Evolutionary conservation across 2,888 invertebrate species (phyloP).

Genomic region (Aphodius sticticus): DNA sequence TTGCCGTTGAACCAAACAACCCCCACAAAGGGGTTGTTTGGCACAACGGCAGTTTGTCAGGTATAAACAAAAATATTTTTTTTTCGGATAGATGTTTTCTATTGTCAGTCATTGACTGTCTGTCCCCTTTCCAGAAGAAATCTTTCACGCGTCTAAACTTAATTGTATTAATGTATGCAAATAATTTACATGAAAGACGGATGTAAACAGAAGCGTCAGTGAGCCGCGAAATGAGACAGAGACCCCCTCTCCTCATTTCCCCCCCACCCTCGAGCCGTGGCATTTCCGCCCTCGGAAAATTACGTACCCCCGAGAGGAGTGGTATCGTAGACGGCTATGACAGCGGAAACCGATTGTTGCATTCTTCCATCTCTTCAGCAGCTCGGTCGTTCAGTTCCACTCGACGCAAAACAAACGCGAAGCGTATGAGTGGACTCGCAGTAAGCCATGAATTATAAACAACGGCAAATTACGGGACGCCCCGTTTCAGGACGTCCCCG

Average conservation of each 20-base stretch:
- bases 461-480: slow-evolving; percentile 26
- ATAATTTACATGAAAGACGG: slow-evolving; percentile 56
- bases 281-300: slow-evolving; percentile 37
- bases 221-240: slow-evolving; percentile 56
- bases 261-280: slow-evolving; percentile 26
- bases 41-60: too few relatives aligned
- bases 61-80: too few relatives aligned
- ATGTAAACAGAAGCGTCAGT: slow-evolving; percentile 56
- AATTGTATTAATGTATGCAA: slow-evolving; percentile 57
- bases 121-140: slow-evolving; percentile 32
- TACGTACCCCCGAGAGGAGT: slow-evolving; percentile 29
- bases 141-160: slow-evolving; percentile 39
- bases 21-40: too few relatives aligned
- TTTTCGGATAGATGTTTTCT: too few relatives aligned
- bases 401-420: background rate
- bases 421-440: slow-evolving; percentile 10
- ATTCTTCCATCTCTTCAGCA: slow-evolving; percentile 23
- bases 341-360: slow-evolving; percentile 37
- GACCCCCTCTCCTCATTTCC: slow-evolving; percentile 7
- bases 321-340: slow-evolving; percentile 21
- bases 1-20: too few relatives aligned
- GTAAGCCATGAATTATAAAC: slow-evolving; percentile 30
- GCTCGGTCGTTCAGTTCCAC: slow-evolving; percentile 15
- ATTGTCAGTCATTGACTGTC: background rate
- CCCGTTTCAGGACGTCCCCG: slow-evolving; percentile 7